Percentiles rank a stretch among this genome's conserved stretches.
These are phyloP conservation scores for Beris morrisii DNA, from an alignment of 2,888 invertebrate species.

Conservation along the genomic window DNA sequence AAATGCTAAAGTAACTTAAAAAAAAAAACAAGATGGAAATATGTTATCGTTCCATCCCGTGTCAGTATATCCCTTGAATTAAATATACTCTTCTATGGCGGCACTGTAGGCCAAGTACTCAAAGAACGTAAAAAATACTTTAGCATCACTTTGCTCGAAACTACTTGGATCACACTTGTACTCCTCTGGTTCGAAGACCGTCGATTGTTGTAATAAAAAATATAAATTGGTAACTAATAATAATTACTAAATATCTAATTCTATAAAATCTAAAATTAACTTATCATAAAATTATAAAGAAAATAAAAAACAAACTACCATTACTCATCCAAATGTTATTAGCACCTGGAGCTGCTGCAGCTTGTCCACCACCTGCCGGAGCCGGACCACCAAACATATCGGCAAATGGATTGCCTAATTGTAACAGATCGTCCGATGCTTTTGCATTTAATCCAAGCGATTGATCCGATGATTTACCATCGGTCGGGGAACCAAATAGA, in stretches of 20 bases:
- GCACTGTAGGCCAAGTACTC: no score
- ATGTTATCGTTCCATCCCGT: no score
- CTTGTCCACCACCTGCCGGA: slow-evolving; percentile 49
- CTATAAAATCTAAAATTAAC: not conserved
- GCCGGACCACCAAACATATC: slow-evolving; percentile 71
- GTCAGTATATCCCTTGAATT: no score
- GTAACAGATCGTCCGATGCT: slow-evolving; percentile 86
- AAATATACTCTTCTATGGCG: no score
- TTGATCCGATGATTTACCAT: slow-evolving; percentile 50
- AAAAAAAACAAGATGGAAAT: no score
- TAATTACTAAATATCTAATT: slow-evolving; percentile 1
- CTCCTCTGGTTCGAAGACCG: no score
- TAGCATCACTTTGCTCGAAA: no score
- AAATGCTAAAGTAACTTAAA: no score
- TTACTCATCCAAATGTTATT: slow-evolving; percentile 59
- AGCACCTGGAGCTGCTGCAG: slow-evolving; percentile 50
- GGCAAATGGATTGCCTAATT: slow-evolving; percentile 89
- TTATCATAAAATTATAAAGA: slow-evolving; percentile 42
- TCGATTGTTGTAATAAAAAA: slow-evolving; percentile 15
- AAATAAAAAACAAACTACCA: slow-evolving; percentile 48
- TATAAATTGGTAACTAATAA: slow-evolving; percentile 43
- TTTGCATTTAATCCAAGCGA: slow-evolving; percentile 59
- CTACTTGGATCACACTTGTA: no score
- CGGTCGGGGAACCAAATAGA: slow-evolving; percentile 69
- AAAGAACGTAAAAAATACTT: no score